Evolutionary conservation across 2,888 invertebrate species (phyloP), one percentile per base, ranked within the genome.

Genomic region (Mimumesa dahlbomi): DNA sequence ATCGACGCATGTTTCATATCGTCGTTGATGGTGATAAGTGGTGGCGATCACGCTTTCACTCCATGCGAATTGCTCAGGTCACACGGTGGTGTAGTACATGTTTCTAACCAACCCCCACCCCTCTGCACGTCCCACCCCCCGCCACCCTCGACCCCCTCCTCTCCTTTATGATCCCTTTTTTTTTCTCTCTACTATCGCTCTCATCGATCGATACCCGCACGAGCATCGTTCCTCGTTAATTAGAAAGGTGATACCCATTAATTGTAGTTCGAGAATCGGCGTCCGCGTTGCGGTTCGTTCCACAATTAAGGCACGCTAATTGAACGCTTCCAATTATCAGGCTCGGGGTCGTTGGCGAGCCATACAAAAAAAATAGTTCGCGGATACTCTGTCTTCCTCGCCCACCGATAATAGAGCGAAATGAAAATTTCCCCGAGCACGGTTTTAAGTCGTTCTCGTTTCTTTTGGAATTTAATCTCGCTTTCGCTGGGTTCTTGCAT

Each of bases 311-410:
- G 79, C 75, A 81, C 84, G 81, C 80, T 87, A 87, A 87, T 87
- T 86, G 86, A 86, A 85, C 83, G 82, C 77, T 83, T 82, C 84
- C 87, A 87, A 85, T 87, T 85, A 87, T 86, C 84, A 79, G 69
- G 53, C 74, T 40, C 54, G 38, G 46, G 18, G 49, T 56, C 25
- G 71, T 29, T 34, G 50, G 45, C 34, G 53, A 21, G 45, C 40
- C n/a, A n/a, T n/a, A 2, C 3, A 34, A 64, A 58, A 73, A 48
- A 36, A 54, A 38, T 38, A 53, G 49, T 43, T 9, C 18, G 31
- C 34, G 43, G 43, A 40, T 54, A 57, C 34, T 40, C 40, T 16
- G 2, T 40, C 9, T 16, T 5, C 16, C 40, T 14, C 40, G 16
- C 2, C 16, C 40, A n/a, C n/a, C n/a, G 25, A 7, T 25, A 5